phyloP scores from a whole-genome alignment of 2,888 invertebrate genomes.

The Eurytoma californica region DNA sequence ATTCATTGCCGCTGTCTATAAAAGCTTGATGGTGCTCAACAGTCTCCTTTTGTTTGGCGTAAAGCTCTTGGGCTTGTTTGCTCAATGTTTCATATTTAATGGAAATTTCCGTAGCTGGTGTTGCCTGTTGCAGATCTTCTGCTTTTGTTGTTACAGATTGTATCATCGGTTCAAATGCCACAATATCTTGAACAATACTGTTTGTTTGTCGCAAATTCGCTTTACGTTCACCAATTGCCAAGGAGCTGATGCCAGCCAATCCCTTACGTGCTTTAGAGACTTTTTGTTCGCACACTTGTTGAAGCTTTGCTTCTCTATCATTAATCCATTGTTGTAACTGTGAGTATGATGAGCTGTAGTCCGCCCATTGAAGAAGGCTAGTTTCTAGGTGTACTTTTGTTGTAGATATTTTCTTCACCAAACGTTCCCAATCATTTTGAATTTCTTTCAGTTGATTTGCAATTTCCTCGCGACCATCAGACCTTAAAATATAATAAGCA shows the following conservation, averaged over 20 bases:
- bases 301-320: conserved; percentile 93
- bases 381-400: conserved; percentile 94
- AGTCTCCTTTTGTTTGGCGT: conserved; percentile 91
- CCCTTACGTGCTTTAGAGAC: conserved; percentile 87
- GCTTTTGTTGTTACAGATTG: conserved; percentile 96
- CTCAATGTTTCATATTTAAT: conserved; percentile 92
- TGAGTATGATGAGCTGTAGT: conserved; percentile 94
- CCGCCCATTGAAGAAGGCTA: conserved; percentile 94
- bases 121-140: conserved; percentile 92
- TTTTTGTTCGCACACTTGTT: conserved; percentile 92
- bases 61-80: conserved; percentile 92
- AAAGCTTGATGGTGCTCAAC: conserved; percentile 94
- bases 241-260: conserved; percentile 85
- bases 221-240: conserved; percentile 90
- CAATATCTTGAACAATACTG: conserved; percentile 96
- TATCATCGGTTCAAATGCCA: conserved; percentile 97
- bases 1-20: conserved; percentile 93
- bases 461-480: conserved; percentile 91
- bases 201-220: conserved; percentile 93
- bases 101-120: conserved; percentile 93
- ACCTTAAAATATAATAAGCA: conserved; percentile 74
- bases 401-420: conserved; percentile 93
- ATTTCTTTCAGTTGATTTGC: conserved; percentile 91
- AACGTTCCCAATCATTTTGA: conserved; percentile 93
- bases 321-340: conserved; percentile 96